Evolutionary conservation across 2,888 invertebrate genomes (phyloP).

Genomic region (Lasius fuliginosus): DNA sequence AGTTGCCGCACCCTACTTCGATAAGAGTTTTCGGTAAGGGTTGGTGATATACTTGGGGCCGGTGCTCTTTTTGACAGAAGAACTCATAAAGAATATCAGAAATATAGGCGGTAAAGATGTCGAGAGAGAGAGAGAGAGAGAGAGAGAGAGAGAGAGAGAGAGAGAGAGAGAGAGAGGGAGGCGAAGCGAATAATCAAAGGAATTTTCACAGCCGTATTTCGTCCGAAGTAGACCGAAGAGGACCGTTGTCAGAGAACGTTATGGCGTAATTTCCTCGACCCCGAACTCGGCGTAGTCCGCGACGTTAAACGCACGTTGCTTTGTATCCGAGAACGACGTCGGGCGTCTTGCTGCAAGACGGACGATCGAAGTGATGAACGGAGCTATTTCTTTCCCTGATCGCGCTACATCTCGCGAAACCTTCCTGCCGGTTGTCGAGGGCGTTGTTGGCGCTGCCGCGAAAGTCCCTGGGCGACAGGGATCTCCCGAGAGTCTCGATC

Average conservation of each 20-base stretch:
- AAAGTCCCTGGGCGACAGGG: slow-evolving; percentile 26
- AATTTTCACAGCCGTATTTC: slow-evolving; percentile 47
- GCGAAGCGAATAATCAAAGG: slow-evolving; percentile 26
- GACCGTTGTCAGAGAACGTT: neutral
- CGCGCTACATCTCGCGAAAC: slow-evolving; percentile 30
- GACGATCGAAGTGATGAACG: slow-evolving; percentile 76
- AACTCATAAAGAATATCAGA: neutral
- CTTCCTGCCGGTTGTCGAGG: slow-evolving; percentile 6
- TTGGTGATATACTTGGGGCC: neutral
- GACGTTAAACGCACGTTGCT: slow-evolving; percentile 80
- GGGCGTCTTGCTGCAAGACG: slow-evolving; percentile 81
- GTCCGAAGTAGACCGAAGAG: neutral
- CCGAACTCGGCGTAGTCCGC: neutral
- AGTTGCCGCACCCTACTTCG: neutral
- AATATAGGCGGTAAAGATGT: neutral
- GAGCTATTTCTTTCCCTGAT: slow-evolving; percentile 44
- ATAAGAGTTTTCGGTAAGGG: neutral
- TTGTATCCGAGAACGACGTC: slow-evolving; percentile 81
- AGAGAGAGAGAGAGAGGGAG: neutral
- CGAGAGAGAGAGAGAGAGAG: neutral
- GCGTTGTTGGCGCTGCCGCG: slow-evolving; percentile 32
- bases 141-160: neutral
- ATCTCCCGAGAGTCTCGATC: slow-evolving; percentile 69
- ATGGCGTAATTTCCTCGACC: neutral
- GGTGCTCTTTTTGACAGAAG: neutral